Percentiles rank a stretch among this genome's conserved stretches.
These are phyloP conservation scores for Scatophagus argus DNA, from an alignment of 2,113 vertebrate species.

Conservation along the genomic window DNA sequence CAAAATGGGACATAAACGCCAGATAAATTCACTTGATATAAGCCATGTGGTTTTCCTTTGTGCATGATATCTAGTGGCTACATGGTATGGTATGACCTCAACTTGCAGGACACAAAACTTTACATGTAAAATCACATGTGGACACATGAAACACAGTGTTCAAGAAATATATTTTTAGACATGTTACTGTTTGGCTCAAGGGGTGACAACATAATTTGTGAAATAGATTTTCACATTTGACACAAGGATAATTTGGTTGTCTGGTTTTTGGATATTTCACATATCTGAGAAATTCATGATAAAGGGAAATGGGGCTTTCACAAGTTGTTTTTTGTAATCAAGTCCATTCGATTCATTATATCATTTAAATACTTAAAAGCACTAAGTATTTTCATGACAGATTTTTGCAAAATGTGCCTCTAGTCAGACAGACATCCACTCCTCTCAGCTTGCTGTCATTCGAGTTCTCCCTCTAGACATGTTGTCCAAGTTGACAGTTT, in stretches of 20 bases:
- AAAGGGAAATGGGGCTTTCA: neutral
- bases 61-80: too few relatives aligned
- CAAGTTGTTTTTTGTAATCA: neutral
- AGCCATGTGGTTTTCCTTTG: too few relatives aligned
- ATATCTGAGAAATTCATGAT: neutral
- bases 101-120: too few relatives aligned
- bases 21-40: too few relatives aligned
- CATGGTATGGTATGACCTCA: too few relatives aligned
- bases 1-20: too few relatives aligned
- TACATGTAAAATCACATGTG: too few relatives aligned
- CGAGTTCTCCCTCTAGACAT: conserved; percentile 2
- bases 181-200: too few relatives aligned
- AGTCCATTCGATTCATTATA: neutral
- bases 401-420: neutral
- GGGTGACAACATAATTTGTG: too few relatives aligned
- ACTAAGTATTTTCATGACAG: neutral
- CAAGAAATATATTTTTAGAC: too few relatives aligned
- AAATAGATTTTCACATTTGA: neutral
- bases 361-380: neutral
- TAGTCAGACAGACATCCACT: neutral
- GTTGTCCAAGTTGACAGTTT: neutral
- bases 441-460: neutral
- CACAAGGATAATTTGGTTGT: neutral
- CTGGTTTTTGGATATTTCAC: too few relatives aligned
- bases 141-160: too few relatives aligned